A percentile compares a stretch with the other conserved stretches of the same genome.
phyloP scores from a whole-genome alignment of 2,113 vertebrate genomes.

The Rhinoderma darwinii region DNA sequence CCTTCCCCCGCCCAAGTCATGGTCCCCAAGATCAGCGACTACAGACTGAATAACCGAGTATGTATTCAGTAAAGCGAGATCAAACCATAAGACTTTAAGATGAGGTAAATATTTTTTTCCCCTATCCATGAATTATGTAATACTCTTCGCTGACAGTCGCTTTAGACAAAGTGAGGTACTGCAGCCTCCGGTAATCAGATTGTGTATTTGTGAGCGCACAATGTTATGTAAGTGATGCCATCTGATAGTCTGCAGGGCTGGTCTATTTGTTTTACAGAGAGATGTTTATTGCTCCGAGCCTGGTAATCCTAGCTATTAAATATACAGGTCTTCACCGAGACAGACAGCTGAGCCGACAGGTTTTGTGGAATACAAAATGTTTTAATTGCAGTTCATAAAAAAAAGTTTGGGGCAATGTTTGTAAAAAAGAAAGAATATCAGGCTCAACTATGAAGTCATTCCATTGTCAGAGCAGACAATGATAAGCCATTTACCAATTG shows the following conservation, averaged over 20 bases:
- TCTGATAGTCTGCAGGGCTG: not conserved
- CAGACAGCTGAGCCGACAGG: not conserved
- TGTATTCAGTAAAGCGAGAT: not conserved
- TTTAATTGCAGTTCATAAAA: not conserved
- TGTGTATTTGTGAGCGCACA: not conserved
- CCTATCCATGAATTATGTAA: not conserved
- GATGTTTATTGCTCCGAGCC: not conserved
- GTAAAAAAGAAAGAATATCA: not conserved
- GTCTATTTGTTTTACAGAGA: not conserved
- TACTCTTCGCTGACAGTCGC: not conserved
- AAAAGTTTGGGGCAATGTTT: not conserved
- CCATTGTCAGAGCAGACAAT: not conserved
- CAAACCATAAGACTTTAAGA: not conserved
- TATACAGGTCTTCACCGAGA: not conserved
- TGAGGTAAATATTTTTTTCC: not conserved
- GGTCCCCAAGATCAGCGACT: not conserved
- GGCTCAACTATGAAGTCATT: not conserved
- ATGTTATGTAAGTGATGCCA: not conserved
- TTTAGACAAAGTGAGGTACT: not conserved
- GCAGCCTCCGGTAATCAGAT: not conserved
- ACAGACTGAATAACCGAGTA: too few species aligned
- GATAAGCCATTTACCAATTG: not conserved
- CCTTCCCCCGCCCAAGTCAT: not conserved
- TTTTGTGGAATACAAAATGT: not conserved
- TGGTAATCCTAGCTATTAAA: not conserved